A percentile compares a stretch with the other conserved stretches of the same genome.
These are phyloP conservation scores for Aythya baeri DNA, from an alignment of 2,113 vertebrate genomes.

Conservation along the genomic window DNA sequence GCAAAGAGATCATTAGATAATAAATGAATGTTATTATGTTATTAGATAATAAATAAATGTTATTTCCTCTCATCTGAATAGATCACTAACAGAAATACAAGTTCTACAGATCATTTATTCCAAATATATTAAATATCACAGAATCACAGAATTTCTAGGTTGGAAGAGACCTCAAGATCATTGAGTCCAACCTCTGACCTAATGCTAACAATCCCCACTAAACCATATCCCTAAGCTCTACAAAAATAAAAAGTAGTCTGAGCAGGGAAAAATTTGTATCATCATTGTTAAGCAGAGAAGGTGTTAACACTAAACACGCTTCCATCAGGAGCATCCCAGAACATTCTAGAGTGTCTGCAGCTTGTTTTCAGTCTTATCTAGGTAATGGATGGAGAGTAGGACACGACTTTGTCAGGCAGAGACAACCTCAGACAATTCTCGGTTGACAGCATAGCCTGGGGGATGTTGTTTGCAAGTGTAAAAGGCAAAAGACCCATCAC, in stretches of 20 bases:
- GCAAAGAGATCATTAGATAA: not conserved
- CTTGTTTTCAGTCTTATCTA: not conserved
- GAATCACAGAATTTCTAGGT: no score
- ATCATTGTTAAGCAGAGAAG: not conserved
- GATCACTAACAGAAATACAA: not conserved
- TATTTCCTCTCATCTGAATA: not conserved
- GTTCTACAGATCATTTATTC: not conserved
- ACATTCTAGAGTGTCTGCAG: not conserved
- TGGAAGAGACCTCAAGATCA: no score
- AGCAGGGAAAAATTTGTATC: not conserved
- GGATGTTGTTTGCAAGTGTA: not conserved
- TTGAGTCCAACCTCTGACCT: no score
- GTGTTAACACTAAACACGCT: accelerated
- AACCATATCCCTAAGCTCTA: no score
- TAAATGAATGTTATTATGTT: no score
- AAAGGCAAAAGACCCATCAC: constrained; percentile 37
- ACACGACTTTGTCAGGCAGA: not conserved
- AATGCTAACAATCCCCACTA: no score
- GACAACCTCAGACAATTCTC: not conserved
- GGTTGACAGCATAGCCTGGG: constrained; percentile 29
- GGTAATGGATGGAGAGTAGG: not conserved
- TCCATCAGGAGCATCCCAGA: not conserved
- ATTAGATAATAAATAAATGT: not conserved
- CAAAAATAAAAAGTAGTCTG: not conserved
- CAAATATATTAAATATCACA: not conserved